Evolutionary conservation across 2,113 vertebrate genomes (phyloP).

Genomic region (Tetrao urogallus): DNA sequence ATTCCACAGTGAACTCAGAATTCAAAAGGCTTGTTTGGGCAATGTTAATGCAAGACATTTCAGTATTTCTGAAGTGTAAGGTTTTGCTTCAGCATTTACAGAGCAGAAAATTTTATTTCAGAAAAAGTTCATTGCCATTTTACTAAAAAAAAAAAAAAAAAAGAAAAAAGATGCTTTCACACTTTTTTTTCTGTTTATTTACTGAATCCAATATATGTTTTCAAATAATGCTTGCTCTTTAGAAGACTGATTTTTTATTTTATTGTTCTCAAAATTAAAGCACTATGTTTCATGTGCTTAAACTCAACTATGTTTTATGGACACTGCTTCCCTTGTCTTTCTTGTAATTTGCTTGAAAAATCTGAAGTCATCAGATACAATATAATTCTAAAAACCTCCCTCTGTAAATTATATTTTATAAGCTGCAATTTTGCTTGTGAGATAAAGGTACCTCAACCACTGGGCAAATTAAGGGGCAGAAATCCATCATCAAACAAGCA

Average conservation of each 20-base stretch:
- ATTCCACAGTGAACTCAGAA: not conserved
- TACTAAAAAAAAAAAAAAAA: not conserved
- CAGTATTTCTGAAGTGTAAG: not conserved
- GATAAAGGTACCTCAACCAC: not conserved
- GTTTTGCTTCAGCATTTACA: not conserved
- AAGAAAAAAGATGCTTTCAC: not conserved
- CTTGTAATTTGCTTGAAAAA: not conserved
- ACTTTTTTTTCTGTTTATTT: not conserved
- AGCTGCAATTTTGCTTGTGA: not conserved
- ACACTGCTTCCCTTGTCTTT: not conserved
- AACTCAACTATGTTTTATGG: not conserved
- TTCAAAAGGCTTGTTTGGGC: not conserved
- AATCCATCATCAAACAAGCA: not conserved
- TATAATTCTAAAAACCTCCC: not conserved
- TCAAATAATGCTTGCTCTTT: not conserved
- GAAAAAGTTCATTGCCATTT: not conserved
- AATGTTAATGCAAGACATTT: constrained; percentile 9
- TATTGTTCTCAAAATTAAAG: not conserved
- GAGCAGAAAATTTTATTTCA: not conserved
- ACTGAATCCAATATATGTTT: not conserved
- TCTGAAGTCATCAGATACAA: not conserved
- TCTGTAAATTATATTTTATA: not conserved
- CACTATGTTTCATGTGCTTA: no score
- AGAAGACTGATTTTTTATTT: not conserved
- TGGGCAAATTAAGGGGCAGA: not conserved